These are phyloP conservation scores for Laspeyria flexula DNA, from an alignment of 2,888 invertebrate species.

Conservation along the genomic window DNA sequence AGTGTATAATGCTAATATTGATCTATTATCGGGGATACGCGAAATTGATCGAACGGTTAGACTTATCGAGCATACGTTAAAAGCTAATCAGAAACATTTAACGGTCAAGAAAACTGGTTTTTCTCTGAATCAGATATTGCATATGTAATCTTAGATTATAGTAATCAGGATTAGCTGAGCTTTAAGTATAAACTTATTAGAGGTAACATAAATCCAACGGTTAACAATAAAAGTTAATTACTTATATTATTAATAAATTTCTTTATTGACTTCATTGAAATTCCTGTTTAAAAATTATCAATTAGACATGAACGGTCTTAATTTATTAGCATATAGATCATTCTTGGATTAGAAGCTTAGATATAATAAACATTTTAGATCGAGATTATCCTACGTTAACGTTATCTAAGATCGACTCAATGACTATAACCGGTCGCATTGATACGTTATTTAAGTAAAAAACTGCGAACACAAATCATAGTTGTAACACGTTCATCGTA, in stretches of 20 bases:
- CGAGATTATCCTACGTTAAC: slow-evolving; percentile 18
- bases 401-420: slow-evolving; percentile 45
- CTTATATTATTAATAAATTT: background rate
- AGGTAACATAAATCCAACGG: background rate
- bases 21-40: slow-evolving; percentile 57
- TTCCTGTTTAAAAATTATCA: background rate
- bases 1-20: slow-evolving; percentile 52
- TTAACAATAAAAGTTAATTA: background rate
- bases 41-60: slow-evolving; percentile 57
- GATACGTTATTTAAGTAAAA: slow-evolving; percentile 54
- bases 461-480: slow-evolving; percentile 58
- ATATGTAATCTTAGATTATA: slow-evolving; percentile 31
- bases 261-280: background rate
- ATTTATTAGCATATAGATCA: background rate
- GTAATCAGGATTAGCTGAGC: slow-evolving; percentile 28
- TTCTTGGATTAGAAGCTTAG: no score
- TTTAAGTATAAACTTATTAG: slow-evolving; percentile 17
- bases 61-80: slow-evolving; percentile 60
- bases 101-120: slow-evolving; percentile 72
- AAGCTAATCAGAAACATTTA: slow-evolving; percentile 65
- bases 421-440: slow-evolving; percentile 53
- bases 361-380: background rate
- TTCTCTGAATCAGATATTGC: slow-evolving; percentile 44
- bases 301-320: background rate
- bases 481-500: slow-evolving; percentile 29